These are phyloP conservation scores for Chelmon rostratus DNA, from an alignment of 2,797 vertebrate genomes.

Conservation along the genomic window DNA sequence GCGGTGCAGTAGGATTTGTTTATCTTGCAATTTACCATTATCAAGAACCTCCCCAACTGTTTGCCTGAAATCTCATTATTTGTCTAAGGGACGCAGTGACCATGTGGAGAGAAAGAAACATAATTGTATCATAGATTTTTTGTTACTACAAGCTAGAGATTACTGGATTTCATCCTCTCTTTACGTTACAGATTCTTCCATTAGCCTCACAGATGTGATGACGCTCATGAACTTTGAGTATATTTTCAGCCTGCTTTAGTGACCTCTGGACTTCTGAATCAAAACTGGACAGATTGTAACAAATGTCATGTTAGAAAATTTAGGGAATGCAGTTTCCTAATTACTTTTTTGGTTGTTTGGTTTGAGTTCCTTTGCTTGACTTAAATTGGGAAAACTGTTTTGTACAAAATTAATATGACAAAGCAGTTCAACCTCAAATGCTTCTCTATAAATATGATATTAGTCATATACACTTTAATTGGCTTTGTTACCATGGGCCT, in stretches of 20 bases:
- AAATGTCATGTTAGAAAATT: background rate
- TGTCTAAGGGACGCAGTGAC: background rate
- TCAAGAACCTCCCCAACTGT: background rate
- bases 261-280: background rate
- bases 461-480: background rate
- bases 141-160: background rate
- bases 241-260: background rate
- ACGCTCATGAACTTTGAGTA: background rate
- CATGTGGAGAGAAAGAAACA: background rate
- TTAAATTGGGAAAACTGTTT: background rate
- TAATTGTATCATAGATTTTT: background rate
- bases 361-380: background rate
- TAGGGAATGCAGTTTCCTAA: background rate
- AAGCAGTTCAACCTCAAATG: background rate
- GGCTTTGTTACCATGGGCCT: background rate
- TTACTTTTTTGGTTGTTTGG: background rate
- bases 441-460: background rate
- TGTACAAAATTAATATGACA: background rate
- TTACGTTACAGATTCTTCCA: background rate
- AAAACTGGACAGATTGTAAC: background rate
- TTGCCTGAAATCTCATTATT: background rate
- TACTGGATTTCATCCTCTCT: background rate
- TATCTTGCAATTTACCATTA: conserved; percentile 19
- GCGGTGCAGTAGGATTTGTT: background rate
- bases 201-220: background rate